Evolutionary conservation across 1,140 invertebrate species (phyloP), one percentile per base, ranked within the genome.

Genomic region (Drosophila ananassae): DNA sequence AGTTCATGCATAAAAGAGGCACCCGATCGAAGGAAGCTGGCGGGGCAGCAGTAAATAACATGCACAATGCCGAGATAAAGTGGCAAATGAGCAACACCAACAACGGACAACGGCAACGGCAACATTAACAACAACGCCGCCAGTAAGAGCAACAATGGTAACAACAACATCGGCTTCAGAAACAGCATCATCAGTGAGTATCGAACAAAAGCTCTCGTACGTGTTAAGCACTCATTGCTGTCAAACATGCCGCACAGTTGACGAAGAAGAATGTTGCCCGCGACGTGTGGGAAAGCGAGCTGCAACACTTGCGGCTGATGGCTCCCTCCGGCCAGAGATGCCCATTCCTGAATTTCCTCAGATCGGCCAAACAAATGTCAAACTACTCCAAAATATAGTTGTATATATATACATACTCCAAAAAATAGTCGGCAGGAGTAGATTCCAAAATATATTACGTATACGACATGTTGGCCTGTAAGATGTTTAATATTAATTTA

Each of bases 61-160:
- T 87, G 82, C 82, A 87, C 82, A 85, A 85, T 85, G 82, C 47
- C 82, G 87, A 89, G 82, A 85, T 85, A 85, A 85, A 85, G 78
- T 81, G 82, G 62, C 82, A 87, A 76, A 81, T 87, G 82, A 85
- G 73, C 77, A 87, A 37, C 79, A 79, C 44, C 73, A 48, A 68
- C 71, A 69, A 34, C 28, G 58, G 12, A 10, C 13, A 25, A 32
- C 22, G 41, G 69, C 76, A 66, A 57, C 80, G 61, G 34, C 48
- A 21, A 59, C 67, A 50, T 24, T 10, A 22, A 10, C 55, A 44
- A 10, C 58, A 68, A 44, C 13, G 41, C 41, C 41, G 13, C n/a
- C 41, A 44, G 41, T 44, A 44, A 44, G 41, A 44, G 41, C 13
- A 44, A 21, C 41, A 17, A 17, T 9, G 13, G 41, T 9, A 44